Evolutionary conservation across 2,113 vertebrate species (phyloP).

Genomic region (Emydocephalus ijimae): DNA sequence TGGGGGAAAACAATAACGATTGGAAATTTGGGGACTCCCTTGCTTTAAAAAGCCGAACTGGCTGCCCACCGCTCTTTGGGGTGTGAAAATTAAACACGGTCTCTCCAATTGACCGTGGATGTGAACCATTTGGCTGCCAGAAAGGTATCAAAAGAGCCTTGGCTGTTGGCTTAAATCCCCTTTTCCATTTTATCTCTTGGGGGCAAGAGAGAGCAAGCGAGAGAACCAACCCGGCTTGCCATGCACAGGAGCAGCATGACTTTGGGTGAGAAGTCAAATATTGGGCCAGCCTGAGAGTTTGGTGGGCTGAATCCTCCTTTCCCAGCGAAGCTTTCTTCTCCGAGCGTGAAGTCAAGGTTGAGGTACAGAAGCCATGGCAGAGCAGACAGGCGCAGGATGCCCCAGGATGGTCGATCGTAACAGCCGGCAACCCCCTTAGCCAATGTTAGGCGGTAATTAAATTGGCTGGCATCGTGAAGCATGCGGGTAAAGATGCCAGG

Average conservation of each 20-base stretch:
- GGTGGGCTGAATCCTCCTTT: neutral
- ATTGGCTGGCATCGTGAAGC: neutral
- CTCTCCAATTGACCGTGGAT: neutral
- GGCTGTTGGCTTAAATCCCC: neutral
- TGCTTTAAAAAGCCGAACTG: neutral
- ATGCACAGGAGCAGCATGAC: neutral
- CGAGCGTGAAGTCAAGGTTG: rapidly evolving
- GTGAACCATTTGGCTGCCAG: neutral
- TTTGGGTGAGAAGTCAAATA: neutral
- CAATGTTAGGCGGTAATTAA: neutral
- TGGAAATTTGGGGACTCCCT: neutral
- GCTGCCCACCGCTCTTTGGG: neutral
- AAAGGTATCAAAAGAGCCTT: neutral
- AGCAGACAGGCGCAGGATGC: rapidly evolving
- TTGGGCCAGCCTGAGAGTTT: neutral
- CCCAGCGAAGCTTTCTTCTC: rapidly evolving
- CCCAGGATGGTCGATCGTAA: neutral
- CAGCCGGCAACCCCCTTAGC: neutral
- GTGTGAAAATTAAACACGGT: neutral
- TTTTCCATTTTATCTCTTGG: neutral
- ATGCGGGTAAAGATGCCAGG: neutral
- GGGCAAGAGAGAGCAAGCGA: too few species aligned
- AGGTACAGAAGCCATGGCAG: neutral
- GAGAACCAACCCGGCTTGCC: neutral
- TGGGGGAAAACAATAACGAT: too few species aligned